Percentiles rank a stretch among this genome's conserved stretches.
Evolutionary conservation across 2,797 vertebrate genomes (phyloP).

Genomic region (Cynopterus sphinx): DNA sequence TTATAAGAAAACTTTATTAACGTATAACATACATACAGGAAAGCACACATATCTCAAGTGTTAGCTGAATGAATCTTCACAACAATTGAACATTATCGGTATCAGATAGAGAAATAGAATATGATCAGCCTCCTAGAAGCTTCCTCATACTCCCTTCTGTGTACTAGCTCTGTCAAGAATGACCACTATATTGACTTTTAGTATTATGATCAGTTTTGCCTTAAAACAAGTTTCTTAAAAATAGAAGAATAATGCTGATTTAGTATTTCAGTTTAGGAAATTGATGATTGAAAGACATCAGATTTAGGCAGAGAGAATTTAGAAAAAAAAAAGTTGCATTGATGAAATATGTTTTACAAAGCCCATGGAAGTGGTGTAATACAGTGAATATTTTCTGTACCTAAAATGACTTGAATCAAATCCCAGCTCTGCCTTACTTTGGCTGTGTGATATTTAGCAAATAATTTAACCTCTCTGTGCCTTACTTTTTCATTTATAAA

Average conservation of each 20-base stretch:
- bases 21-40: neutral
- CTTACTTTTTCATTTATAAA: neutral
- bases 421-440: neutral
- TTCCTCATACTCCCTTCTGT: neutral
- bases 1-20: neutral
- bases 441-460: neutral
- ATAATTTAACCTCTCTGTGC: neutral
- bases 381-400: neutral
- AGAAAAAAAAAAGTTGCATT: neutral
- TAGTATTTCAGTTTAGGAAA: constrained; percentile 10
- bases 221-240: neutral
- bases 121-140: neutral
- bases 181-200: neutral
- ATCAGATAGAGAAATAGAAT: neutral
- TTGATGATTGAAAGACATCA: neutral
- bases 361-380: neutral
- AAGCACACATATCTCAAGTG: neutral
- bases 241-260: neutral
- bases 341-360: neutral
- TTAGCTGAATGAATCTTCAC: neutral
- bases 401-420: neutral
- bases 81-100: neutral
- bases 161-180: neutral
- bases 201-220: neutral
- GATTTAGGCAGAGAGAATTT: neutral